Base-by-base conservation (phyloP, 2,888 invertebrate genomes). In the Sphinx pinastri region DNA sequence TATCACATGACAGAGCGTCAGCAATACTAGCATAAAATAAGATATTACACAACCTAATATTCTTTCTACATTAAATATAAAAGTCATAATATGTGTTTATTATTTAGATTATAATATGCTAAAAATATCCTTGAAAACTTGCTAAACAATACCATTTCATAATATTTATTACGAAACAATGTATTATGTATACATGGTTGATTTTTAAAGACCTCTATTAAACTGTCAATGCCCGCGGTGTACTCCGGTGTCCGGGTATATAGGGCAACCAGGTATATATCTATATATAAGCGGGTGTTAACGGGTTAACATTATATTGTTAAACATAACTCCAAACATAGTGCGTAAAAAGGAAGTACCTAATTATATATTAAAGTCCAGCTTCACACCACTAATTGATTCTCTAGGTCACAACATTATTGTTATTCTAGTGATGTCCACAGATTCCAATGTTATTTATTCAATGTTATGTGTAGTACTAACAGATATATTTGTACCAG, bases 401-500 rank as follows among this genome's bases (percentile, higher is more conserved):
- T 81, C 80, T 85, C 83, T 85, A 84, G 84, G 81, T 80, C 81
- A 82, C 68, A 68, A 72, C 72, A 77, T 74, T 73, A 76, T 81
- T 81, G 71, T 77, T 73, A 82, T 83, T 82, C 82, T 68, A 72
- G 76, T 82, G 81, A 80, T 71, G 67, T 63, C 38, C 47, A 49
- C 31, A 59, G 59, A 52, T 59, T 49, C 51, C 51, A 52, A 8
- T 58, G 51, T 68, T 59, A 59, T 60, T 60, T 52, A 68, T 68
- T 60, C 52, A 16, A 68, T 13, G 19, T 13, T 19, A 49, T 16
- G 5, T 45, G 38, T 25, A 59, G 58, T 59, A 68, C 38, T 19
- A 31, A 1, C 59, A 38, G 38, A 16, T 31, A 52, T n/a, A 38
- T 68, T 52, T 58, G 11, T 68, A 31, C 8, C 51, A 14, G 25